These are phyloP conservation scores for Oegoconia quadripuncta DNA, from an alignment of 2,888 invertebrate genomes.

Conservation along the genomic window DNA sequence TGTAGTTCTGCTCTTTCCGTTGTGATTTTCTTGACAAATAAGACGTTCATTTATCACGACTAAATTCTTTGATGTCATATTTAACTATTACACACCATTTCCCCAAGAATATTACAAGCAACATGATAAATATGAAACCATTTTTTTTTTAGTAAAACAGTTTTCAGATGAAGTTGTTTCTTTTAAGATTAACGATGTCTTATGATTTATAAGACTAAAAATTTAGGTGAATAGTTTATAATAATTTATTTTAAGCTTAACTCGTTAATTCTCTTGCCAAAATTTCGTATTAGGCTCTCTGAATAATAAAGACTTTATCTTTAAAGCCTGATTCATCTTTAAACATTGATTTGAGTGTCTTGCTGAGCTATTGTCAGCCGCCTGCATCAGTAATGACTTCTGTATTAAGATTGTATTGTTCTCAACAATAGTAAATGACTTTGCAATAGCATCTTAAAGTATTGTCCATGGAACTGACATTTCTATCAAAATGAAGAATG, in stretches of 20 bases:
- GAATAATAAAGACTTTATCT: too few relatives aligned
- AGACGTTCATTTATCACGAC: conserved; percentile 38
- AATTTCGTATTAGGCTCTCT: background rate
- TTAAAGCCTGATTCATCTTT: background rate
- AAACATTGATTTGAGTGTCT: background rate
- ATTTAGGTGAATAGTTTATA: conserved; percentile 2
- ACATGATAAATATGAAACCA: conserved; percentile 11
- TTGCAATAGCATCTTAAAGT: too few relatives aligned
- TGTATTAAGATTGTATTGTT: background rate
- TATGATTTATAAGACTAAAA: conserved; percentile 29
- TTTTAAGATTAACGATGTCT: conserved; percentile 32
- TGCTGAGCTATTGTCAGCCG: too few relatives aligned
- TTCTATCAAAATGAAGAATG: too few relatives aligned
- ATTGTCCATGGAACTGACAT: too few relatives aligned
- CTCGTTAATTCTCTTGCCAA: background rate
- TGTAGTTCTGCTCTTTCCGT: background rate
- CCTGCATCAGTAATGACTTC: too few relatives aligned
- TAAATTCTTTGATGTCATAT: conserved; percentile 49
- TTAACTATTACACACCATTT: conserved; percentile 22
- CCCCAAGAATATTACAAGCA: conserved; percentile 14
- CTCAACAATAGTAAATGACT: background rate
- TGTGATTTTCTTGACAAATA: conserved; percentile 32
- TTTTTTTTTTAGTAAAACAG: conserved; percentile 19
- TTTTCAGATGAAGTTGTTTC: conserved; percentile 28
- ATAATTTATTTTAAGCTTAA: background rate